phyloP scores from a whole-genome alignment of 2,888 invertebrate species.

The Sarcophaga carnaria region DNA sequence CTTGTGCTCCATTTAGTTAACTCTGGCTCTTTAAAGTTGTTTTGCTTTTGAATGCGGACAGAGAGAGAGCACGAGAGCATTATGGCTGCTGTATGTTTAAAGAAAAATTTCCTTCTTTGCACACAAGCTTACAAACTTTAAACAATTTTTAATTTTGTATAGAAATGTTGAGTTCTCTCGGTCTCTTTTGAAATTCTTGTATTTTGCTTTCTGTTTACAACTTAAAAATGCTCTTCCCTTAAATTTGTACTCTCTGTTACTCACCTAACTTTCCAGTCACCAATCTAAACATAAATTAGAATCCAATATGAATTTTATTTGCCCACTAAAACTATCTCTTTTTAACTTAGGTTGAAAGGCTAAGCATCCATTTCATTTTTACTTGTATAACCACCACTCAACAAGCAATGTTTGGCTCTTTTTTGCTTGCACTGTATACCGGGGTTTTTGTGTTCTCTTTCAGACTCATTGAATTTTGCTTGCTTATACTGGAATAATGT shows the following conservation, averaged over 20 bases:
- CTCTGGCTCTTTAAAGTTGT: background rate
- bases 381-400: background rate
- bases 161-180: no score
- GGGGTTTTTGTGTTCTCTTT: background rate
- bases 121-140: no score
- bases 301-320: conserved; percentile 61
- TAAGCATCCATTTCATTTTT: conserved; percentile 7
- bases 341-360: background rate
- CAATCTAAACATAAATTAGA: conserved; percentile 49
- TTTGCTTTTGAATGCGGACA: no score
- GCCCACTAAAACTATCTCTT: background rate
- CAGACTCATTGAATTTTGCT: conserved; percentile 25
- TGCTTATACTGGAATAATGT: conserved; percentile 40
- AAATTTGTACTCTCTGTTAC: background rate
- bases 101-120: no score
- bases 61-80: no score
- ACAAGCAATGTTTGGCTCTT: background rate
- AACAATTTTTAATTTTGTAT: no score
- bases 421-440: background rate
- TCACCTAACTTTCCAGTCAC: conserved; percentile 50
- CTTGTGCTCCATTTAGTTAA: background rate
- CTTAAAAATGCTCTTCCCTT: conserved; percentile 53
- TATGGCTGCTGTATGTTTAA: no score
- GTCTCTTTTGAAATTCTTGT: background rate
- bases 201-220: background rate